Evolutionary conservation across 2,888 invertebrate species (phyloP).

Genomic region (Volucella zonaria): DNA sequence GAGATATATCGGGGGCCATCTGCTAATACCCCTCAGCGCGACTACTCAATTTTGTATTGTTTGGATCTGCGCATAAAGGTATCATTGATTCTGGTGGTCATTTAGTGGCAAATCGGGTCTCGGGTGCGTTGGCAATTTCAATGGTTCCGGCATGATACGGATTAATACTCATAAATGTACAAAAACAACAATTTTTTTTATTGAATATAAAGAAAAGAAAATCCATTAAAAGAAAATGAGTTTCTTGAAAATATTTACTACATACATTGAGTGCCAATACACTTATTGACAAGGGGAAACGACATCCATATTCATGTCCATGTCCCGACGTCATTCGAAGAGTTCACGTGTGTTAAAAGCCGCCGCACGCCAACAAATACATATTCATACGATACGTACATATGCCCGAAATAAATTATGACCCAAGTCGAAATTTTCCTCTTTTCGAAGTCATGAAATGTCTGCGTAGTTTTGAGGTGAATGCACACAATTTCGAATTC

Average conservation of each 20-base stretch:
- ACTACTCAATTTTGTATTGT: slow-evolving; percentile 54
- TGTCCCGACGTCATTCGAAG: slow-evolving; percentile 15
- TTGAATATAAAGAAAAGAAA: slow-evolving; percentile 5
- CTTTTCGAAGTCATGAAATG: neutral
- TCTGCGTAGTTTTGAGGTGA: slow-evolving; percentile 52
- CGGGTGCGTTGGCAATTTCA: slow-evolving; percentile 73
- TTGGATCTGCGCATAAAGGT: slow-evolving; percentile 39
- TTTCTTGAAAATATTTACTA: slow-evolving; percentile 32
- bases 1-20: slow-evolving; percentile 49
- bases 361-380: slow-evolving; percentile 22
- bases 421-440: slow-evolving; percentile 27
- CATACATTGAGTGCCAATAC: slow-evolving; percentile 42
- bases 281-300: slow-evolving; percentile 44
- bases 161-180: slow-evolving; percentile 48
- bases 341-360: slow-evolving; percentile 10
- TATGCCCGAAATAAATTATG: slow-evolving; percentile 59
- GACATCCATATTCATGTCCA: neutral
- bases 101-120: slow-evolving; percentile 35
- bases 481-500: slow-evolving; percentile 37
- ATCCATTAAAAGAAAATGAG: slow-evolving; percentile 14
- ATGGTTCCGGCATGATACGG: slow-evolving; percentile 65
- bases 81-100: slow-evolving; percentile 42
- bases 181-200: neutral
- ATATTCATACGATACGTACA: neutral
- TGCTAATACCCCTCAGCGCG: slow-evolving; percentile 19